Evolutionary conservation across 2,113 vertebrate genomes (phyloP), one percentile per base, ranked within the genome.

Genomic region (Labeo catla): DNA sequence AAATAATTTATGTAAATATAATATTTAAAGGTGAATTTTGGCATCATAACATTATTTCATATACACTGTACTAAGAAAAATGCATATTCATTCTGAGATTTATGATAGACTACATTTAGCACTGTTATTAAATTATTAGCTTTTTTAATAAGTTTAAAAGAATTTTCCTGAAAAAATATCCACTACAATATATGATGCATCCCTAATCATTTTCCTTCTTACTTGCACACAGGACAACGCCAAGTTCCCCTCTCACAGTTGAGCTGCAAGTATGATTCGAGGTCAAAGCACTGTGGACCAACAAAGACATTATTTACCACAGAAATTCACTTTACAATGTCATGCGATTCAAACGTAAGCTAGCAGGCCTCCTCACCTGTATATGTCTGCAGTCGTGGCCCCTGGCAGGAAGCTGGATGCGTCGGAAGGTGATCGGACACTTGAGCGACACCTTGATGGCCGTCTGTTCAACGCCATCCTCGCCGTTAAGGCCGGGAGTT

Each of bases 381-480:
- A 99, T 97, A 91, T 99, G 97, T 84, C 97, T 93, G 89, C 98
- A 99, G 93, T 99, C 97, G 0, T 99, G 97, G 6, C 98, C 98
- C 11, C 98, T 92, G 59, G 98, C 97, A 0, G 98, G 98, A 84
- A 99, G 97, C 93, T 99, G 97, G 92, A 99, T 99, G 70, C 97
- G 95, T 43, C 97, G 95, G 94, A 99, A 99, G 63, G 98, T 99
- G 94, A 99, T 98, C 11, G 98, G 98, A 79, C 98, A 99, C 89
- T 99, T 99, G 36, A 99, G 96, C 36, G 98, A 98, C 76, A 99
- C 98, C 89, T 98, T 99, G 90, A 99, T 99, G 28, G 97, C 98
- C 0, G 98, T 99, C 93, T 99, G 98, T 87, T 99, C 98, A 59
- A 99, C 98, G 0, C 98, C 98, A 0, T 99, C 98, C 91, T 99